These are phyloP conservation scores for Paralichthys olivaceus DNA, from an alignment of 2,113 vertebrate species.

Conservation along the genomic window DNA sequence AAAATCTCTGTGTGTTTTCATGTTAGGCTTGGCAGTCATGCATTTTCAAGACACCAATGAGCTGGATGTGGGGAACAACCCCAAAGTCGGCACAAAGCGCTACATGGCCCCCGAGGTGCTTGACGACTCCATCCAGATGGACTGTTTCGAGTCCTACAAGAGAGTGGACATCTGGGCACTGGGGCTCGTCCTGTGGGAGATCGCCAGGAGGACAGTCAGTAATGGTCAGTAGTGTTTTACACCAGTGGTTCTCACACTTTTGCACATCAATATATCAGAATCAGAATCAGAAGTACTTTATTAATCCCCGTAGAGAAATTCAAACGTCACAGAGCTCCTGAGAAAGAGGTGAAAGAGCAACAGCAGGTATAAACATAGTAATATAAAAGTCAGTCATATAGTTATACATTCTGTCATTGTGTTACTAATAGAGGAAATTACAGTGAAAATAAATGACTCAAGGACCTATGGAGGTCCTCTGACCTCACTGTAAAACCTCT, in stretches of 20 bases:
- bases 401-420: too few species aligned
- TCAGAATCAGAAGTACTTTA: too few species aligned
- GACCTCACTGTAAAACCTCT: too few species aligned
- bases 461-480: too few species aligned
- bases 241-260: background rate
- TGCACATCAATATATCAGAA: too few species aligned
- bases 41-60: conserved; percentile 98
- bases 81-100: conserved; percentile 97
- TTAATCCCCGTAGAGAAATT: too few species aligned
- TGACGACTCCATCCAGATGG: conserved; percentile 95
- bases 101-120: conserved; percentile 99
- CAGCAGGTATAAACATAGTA: too few species aligned
- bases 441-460: too few species aligned
- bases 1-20: conserved; percentile 27
- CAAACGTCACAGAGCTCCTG: too few species aligned
- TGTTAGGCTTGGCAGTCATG: conserved; percentile 94
- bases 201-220: conserved; percentile 95
- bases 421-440: too few species aligned
- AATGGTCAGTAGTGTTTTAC: conserved; percentile 86
- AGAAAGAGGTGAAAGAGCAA: too few species aligned
- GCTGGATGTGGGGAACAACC: conserved; percentile 96
- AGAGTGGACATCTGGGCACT: conserved; percentile 98
- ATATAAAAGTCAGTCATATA: too few species aligned
- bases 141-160: conserved; percentile 98
- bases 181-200: conserved; percentile 97